phyloP scores from a whole-genome alignment of 2,113 vertebrate genomes.

The Mustela nigripes region DNA sequence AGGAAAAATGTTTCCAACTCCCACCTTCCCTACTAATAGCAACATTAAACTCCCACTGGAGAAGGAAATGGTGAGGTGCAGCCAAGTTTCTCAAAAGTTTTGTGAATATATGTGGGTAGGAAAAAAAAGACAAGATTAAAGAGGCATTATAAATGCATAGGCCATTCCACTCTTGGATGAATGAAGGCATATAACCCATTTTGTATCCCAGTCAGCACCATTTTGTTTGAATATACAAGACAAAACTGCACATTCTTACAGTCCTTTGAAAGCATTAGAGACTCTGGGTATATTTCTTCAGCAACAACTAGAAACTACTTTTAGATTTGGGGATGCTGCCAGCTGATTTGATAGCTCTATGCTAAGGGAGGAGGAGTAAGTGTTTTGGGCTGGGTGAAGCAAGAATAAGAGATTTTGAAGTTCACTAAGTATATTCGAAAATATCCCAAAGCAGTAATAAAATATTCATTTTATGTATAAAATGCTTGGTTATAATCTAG shows the following conservation, averaged over 20 bases:
- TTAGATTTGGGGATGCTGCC: constrained; percentile 17
- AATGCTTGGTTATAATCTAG: constrained; percentile 15
- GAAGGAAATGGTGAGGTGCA: constrained; percentile 36
- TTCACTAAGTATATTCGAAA: constrained; percentile 55
- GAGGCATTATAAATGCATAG: constrained; percentile 36
- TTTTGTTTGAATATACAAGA: constrained; percentile 59
- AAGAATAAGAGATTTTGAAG: constrained; percentile 57
- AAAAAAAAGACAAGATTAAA: constrained; percentile 52
- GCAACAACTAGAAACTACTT: constrained; percentile 16
- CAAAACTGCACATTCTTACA: neutral
- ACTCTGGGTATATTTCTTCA: constrained; percentile 22
- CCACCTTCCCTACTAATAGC: constrained; percentile 39
- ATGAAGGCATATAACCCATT: constrained; percentile 61
- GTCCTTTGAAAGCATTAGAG: constrained; percentile 65
- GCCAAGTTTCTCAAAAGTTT: constrained; percentile 54
- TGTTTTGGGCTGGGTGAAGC: neutral
- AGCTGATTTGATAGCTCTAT: constrained; percentile 30
- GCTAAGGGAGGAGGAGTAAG: neutral
- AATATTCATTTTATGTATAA: constrained; percentile 62
- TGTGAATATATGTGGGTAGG: constrained; percentile 20
- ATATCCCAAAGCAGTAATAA: constrained; percentile 65
- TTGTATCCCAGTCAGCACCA: constrained; percentile 31
- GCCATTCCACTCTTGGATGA: constrained; percentile 43
- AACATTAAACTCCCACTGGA: constrained; percentile 53
- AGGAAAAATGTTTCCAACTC: constrained; percentile 62